Evolutionary conservation across 2,113 vertebrate genomes (phyloP).

Genomic region (Mus spicilegus): DNA sequence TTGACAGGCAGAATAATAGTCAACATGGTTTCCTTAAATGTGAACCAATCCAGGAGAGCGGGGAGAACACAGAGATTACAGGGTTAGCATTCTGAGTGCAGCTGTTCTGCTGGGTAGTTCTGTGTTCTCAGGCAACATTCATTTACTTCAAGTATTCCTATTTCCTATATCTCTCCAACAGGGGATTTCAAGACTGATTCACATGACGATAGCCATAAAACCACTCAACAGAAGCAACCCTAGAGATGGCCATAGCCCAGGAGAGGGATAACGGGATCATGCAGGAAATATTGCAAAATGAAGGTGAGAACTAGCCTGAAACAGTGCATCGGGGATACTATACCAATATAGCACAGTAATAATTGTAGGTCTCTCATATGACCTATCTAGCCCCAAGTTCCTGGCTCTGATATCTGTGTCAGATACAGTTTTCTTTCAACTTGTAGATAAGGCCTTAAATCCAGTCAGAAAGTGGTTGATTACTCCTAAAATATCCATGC

Average conservation of each 20-base stretch:
- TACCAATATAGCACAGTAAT: background rate
- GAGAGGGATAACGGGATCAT: background rate
- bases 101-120: background rate
- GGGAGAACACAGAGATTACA: background rate
- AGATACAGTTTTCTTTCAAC: no score
- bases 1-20: background rate
- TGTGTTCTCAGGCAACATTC: background rate
- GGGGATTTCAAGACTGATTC: background rate
- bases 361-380: background rate
- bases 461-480: background rate
- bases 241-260: background rate
- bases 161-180: slow-evolving; percentile 13
- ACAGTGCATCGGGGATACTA: background rate
- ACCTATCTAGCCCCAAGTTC: background rate
- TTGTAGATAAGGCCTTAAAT: background rate
- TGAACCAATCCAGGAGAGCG: background rate
- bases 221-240: background rate
- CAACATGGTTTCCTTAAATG: slow-evolving; percentile 24
- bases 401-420: background rate
- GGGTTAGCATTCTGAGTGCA: background rate
- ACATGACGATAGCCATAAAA: background rate
- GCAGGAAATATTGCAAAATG: background rate
- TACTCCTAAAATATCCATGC: background rate
- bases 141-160: background rate
- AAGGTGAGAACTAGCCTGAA: background rate